Evolutionary conservation across 2,113 vertebrate genomes (phyloP).

Genomic region (Anhinga rufa): DNA sequence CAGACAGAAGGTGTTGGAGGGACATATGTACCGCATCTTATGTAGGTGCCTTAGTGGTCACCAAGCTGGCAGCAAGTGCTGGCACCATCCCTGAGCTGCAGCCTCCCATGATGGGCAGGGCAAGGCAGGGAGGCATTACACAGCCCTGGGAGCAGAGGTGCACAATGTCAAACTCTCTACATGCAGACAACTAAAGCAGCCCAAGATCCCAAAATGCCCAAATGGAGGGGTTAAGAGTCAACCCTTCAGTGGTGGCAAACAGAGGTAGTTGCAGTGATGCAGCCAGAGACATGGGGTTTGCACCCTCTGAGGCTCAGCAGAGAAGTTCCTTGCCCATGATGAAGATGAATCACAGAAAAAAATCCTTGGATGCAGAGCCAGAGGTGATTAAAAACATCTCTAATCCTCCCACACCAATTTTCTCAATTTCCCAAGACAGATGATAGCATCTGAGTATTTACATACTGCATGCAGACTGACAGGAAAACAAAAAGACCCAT

Average conservation of each 20-base stretch:
- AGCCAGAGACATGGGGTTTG: not conserved
- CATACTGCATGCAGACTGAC: not conserved
- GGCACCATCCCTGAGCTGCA: not conserved
- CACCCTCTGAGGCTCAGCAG: not conserved
- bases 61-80: not conserved
- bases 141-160: not conserved
- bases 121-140: not conserved
- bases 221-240: not conserved
- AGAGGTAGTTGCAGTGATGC: not conserved
- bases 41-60: not conserved
- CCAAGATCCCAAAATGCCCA: not conserved
- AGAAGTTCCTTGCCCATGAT: not conserved
- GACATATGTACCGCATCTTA: not conserved
- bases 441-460: not conserved
- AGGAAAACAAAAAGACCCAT: not conserved
- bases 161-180: not conserved
- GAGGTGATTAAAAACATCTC: not conserved
- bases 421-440: not conserved
- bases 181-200: not conserved
- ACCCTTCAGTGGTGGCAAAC: not conserved
- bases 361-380: not conserved
- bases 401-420: constrained; percentile 5
- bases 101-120: not conserved
- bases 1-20: not conserved
- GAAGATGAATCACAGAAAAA: not conserved